Conservation (phyloP, 2,113 vertebrate species). For the Amphiprion percula region DNA sequence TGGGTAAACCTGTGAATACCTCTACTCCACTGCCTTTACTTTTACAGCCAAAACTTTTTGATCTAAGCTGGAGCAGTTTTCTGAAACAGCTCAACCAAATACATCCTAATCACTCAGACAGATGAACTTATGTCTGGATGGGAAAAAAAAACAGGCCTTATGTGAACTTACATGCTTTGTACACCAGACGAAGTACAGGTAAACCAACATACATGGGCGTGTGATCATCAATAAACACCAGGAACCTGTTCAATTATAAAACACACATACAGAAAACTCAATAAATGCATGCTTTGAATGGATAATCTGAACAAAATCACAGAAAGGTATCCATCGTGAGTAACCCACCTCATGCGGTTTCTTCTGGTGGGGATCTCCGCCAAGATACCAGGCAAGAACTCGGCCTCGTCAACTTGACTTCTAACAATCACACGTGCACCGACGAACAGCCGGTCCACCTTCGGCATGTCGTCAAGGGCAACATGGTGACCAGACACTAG, state of each 20-base stretch:
- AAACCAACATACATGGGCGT: constrained; percentile 88
- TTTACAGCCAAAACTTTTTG: no score
- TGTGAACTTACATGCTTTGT: constrained; percentile 88
- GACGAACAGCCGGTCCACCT: constrained; percentile 82
- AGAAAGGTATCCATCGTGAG: background rate
- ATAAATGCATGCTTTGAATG: background rate
- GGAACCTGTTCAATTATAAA: constrained; percentile 83
- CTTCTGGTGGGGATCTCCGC: constrained; percentile 90
- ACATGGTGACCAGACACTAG: constrained; percentile 92
- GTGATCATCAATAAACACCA: constrained; percentile 93
- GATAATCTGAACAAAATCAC: background rate
- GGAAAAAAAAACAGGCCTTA: no score
- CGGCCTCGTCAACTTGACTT: constrained; percentile 80
- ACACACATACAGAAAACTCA: background rate
- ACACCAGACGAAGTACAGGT: constrained; percentile 87
- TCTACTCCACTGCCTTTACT: no score
- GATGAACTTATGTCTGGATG: no score
- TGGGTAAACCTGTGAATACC: no score
- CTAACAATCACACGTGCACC: constrained; percentile 91
- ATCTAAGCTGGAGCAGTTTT: background rate
- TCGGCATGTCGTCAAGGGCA: constrained; percentile 84
- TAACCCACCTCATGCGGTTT: constrained; percentile 89
- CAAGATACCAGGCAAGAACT: constrained; percentile 88
- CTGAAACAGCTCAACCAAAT: background rate
- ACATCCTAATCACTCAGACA: no score